phyloP scores from a whole-genome alignment of 2,797 vertebrate genomes.

The Scyliorhinus canicula region DNA sequence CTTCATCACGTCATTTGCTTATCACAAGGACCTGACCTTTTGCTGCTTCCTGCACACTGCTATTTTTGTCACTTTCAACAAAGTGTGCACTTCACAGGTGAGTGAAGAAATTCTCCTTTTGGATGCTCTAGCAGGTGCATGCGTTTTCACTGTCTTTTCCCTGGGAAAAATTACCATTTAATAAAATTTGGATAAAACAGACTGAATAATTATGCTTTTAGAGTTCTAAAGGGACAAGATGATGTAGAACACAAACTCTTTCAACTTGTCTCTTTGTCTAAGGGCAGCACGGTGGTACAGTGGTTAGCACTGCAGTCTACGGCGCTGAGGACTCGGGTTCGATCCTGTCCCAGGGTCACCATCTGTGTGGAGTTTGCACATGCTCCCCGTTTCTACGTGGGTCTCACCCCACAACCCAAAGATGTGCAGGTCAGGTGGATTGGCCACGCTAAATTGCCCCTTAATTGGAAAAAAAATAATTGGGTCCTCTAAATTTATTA shows the following conservation, averaged over 20 bases:
- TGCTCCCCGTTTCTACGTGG: too few relatives aligned
- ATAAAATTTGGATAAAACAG: not conserved
- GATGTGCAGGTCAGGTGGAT: too few relatives aligned
- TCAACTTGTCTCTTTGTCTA: not conserved
- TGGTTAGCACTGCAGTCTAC: too few relatives aligned
- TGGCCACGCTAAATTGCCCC: too few relatives aligned
- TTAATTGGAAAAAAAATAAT: too few relatives aligned
- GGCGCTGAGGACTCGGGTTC: too few relatives aligned
- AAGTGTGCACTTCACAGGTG: constrained; percentile 94
- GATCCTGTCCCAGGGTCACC: too few relatives aligned
- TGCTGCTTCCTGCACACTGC: constrained; percentile 85
- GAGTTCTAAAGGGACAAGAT: not conserved
- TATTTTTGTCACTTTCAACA: constrained; percentile 92
- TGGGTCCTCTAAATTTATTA: too few relatives aligned
- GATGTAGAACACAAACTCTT: not conserved
- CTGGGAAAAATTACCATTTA: not conserved
- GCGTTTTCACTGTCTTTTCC: not conserved
- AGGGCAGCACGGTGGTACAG: too few relatives aligned
- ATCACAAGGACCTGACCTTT: constrained; percentile 72
- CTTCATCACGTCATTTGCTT: constrained; percentile 62
- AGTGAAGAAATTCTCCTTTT: not conserved
- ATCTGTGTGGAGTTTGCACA: too few relatives aligned
- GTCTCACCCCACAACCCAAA: too few relatives aligned
- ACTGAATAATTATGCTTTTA: not conserved
- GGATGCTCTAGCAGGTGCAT: not conserved